Base-by-base conservation (phyloP, 2,888 invertebrate genomes). In the Aelia acuminata region DNA sequence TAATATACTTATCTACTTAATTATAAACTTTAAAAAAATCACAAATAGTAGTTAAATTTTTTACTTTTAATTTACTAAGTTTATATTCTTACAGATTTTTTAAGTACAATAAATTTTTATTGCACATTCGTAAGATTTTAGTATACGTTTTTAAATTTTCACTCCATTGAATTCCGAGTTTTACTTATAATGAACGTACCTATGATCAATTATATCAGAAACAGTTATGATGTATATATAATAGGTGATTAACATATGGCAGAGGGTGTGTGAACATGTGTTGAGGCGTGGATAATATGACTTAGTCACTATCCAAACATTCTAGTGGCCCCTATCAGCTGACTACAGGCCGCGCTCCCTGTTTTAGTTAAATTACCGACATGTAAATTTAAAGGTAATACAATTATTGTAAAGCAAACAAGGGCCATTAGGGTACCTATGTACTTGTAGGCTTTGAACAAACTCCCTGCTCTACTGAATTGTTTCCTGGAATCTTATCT, bases 351-450 rank as follows among this genome's bases (percentile, higher is more conserved):
- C 63, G 18, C 63, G 18, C 5, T 7, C 31, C 18, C 8, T 70
- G 63, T 70, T 70, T 70, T 70, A 70, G 31, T 70, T 70, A 35
- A 31, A 70, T 70, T 70, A 70, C 15, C 35, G 18, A 18, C 31
- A 70, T 31, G 63, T 70, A 70, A 35, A 35, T 70, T 35, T 31
- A 70, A 70, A 70, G 63, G 63, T 31, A 70, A 70, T 70, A 70
- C 63, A 70, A 70, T 70, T 70, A 70, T 70, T 70, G 63, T 70
- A 26, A 35, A 35, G 31, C 63, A 70, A 31, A 70, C 31, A 70
- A 7, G 31, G 31, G 20, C 0, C 20, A 35, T 70, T 70, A 70
- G 35, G 31, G 63, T 70, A 35, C 35, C 63, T 70, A 35, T 20
- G n/a, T n/a, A n/a, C 18, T 31, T 3, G 31, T 5, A 70, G 31